A percentile compares a stretch with the other conserved stretches of the same genome.
Evolutionary conservation across 2,888 invertebrate species (phyloP).

Genomic region (Cloeon dipterum): DNA sequence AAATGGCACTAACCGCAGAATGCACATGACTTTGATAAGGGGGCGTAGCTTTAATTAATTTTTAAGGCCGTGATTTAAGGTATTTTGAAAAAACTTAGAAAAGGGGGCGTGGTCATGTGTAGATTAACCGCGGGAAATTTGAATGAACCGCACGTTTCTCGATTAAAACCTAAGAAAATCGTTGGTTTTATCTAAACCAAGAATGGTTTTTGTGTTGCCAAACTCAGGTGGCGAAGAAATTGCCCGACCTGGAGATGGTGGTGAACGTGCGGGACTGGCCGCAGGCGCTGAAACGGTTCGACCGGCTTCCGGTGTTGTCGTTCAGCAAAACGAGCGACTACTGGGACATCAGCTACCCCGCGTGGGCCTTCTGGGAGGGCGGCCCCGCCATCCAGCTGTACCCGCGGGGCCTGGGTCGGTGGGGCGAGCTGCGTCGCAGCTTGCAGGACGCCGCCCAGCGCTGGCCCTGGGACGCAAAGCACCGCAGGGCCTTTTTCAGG

Average conservation of each 20-base stretch:
- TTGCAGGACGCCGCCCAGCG: constrained; percentile 38
- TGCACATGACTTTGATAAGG: too few relatives aligned
- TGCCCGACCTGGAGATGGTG: constrained; percentile 66
- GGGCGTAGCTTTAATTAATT: too few relatives aligned
- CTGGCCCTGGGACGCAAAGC: constrained; percentile 57
- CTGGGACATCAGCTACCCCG: constrained; percentile 82
- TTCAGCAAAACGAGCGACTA: constrained; percentile 80
- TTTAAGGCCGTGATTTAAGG: too few relatives aligned
- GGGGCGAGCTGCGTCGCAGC: constrained; percentile 62
- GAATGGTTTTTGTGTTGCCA: too few relatives aligned
- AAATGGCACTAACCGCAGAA: too few relatives aligned
- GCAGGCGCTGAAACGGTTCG: constrained; percentile 43
- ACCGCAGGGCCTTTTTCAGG: constrained; percentile 47
- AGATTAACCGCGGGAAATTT: too few relatives aligned
- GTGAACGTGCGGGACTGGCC: constrained; percentile 89
- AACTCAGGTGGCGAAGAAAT: constrained; percentile 17
- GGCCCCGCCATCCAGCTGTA: constrained; percentile 89
- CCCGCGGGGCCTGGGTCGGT: constrained; percentile 80
- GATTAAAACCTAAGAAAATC: too few relatives aligned
- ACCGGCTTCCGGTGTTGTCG: constrained; percentile 66
- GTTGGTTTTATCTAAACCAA: too few relatives aligned
- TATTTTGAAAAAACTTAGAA: too few relatives aligned
- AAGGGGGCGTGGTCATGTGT: too few relatives aligned
- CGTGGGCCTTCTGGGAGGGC: constrained; percentile 97
- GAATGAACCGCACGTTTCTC: too few relatives aligned